Base-by-base conservation (phyloP, 2,797 vertebrate species). In the Acanthiza pusilla region DNA sequence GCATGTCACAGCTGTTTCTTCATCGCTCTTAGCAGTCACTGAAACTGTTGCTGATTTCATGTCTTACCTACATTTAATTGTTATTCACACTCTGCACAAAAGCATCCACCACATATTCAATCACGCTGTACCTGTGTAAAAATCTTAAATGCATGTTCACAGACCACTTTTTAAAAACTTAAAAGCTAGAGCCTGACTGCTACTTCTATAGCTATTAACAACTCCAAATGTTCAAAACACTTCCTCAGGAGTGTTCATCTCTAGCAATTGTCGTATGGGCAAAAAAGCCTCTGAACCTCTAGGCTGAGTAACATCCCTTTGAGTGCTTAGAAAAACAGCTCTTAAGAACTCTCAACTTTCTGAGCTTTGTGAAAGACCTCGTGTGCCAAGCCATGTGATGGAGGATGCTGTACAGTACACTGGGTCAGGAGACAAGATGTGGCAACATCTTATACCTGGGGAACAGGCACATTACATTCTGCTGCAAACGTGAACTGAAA, bases 391-490 rank as follows among this genome's bases (percentile, higher is more conserved):
- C 91, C 72, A 81, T 38, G 83, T 90, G 95, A 94, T 73, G 80
- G n/a, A 75, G 70, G 66, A 91, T 5, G 3, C 82, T 62, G 80
- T 53, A 60, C 30, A 42, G 90, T 73, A 96, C 94, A 78, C 72
- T 88, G 71, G 90, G 94, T 96, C 94, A 96, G 88, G 62, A 93
- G 95, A 91, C 62, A 76, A 95, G 88, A 93, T 5, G 48, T 38
- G 74, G 67, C 62, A 91, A 34, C 20, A 26, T 66, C 79, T 92
- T 25, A 16, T 32, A 81, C 43, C 66, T 29, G 48, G 32, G 54
- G 73, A 94, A 73, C 82, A 93, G 66, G 45, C 62, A 86, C 66
- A 67, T 81, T 16, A n/a, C 66, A 79, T 90, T 84, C 90, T 79
- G 70, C 32, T 32, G 77, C 0, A 0, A 90, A 86, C 16, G 51